Evolutionary conservation across 2,113 vertebrate genomes (phyloP), one percentile per base, ranked within the genome.

Genomic region (Corydoras sp.): DNA sequence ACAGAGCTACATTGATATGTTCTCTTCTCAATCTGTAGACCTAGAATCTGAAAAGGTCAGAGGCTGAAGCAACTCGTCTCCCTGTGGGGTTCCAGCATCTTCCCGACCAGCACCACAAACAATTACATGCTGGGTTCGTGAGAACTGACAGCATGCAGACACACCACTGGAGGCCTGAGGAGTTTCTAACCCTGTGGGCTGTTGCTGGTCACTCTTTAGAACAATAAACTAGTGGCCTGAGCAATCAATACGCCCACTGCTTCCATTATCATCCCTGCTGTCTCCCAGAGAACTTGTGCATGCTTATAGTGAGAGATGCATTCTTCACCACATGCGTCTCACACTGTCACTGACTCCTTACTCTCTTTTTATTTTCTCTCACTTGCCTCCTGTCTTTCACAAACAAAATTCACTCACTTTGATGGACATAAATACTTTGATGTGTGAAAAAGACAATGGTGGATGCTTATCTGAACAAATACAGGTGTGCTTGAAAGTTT

Each of bases 201-300:
- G 85, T 83, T 86, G 86, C 84, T 87, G 88, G 88, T 89, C 87
- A 88, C 87, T 85, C 87, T 84, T 88, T 83, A 83, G 76, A 89
- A 87, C 88, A 88, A 89, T 89, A 89, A 90, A 89, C 87, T 86
- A 83, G 81, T 80, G 86, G 85, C 83, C 87, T 83, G 84, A 84
- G 85, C 89, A 87, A 90, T 90, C 89, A 87, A 88, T 89, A 89
- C 80, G 18, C 74, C 76, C 80, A 77, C 82, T 77, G 82, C 81
- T 69, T 85, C 86, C 86, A 89, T 88, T 88, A 88, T 76, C 56
- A 65, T 71, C 74, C 69, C 59, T 11, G 60, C 29, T 61, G 69
- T 70, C 32, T 70, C 51, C 69, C 31, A 67, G 76, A 61, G 18
- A 24, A 24, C 18, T 24, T 24, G 18, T 24, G 66, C 68, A 65